A percentile compares a stretch with the other conserved stretches of the same genome.
Evolutionary conservation across 2,113 vertebrate species (phyloP).

Genomic region (Gymnarchus niloticus): DNA sequence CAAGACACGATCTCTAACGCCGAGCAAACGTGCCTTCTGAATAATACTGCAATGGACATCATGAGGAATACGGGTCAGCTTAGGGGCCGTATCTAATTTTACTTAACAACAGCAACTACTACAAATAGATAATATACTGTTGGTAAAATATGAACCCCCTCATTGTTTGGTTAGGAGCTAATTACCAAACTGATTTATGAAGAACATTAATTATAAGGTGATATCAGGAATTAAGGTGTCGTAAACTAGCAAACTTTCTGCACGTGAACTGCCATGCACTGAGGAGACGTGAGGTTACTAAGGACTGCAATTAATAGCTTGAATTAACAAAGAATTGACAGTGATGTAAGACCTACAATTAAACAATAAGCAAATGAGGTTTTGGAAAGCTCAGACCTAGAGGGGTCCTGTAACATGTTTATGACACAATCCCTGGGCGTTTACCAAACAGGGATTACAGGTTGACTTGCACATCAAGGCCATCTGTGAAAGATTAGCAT

Average conservation of each 20-base stretch:
- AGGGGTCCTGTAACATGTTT: not conserved
- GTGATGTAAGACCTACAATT: conserved; percentile 2
- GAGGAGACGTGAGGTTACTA: not conserved
- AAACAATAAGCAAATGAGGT: not conserved
- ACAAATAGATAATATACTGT: not conserved
- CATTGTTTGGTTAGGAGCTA: not conserved
- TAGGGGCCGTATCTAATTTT: not conserved
- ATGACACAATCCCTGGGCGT: not conserved
- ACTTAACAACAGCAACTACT: conserved; percentile 11
- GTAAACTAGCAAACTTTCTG: not conserved
- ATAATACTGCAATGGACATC: not conserved
- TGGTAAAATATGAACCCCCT: not conserved
- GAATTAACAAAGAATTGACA: not conserved
- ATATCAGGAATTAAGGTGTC: not conserved
- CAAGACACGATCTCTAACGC: not conserved
- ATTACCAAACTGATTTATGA: conserved; percentile 7
- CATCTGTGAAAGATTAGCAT: not conserved
- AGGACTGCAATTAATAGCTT: not conserved
- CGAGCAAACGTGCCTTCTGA: not conserved
- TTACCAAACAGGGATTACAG: not conserved
- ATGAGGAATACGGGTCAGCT: conserved; percentile 1
- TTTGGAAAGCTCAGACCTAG: not conserved
- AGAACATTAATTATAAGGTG: conserved; percentile 2
- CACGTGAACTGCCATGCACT: not conserved
- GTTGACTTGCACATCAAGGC: not conserved